Conservation (phyloP, 2,113 vertebrate species). For the Leptocoma aspasia region DNA sequence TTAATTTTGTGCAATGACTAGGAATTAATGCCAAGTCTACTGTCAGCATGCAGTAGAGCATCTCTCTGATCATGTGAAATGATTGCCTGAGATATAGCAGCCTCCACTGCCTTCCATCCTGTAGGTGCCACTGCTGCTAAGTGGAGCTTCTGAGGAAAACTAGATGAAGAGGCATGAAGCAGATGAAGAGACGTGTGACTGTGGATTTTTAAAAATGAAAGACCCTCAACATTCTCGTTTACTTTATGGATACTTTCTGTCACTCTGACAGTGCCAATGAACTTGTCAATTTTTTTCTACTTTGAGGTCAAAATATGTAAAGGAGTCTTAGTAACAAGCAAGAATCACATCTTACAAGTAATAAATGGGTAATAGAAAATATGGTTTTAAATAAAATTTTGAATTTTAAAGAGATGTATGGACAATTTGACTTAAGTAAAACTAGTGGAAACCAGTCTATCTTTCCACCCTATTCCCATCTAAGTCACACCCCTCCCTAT, state of each 20-base stretch:
- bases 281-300: neutral
- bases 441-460: neutral
- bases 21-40: constrained; percentile 57
- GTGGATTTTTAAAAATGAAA: constrained; percentile 16
- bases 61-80: constrained; percentile 42
- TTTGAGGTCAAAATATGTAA: neutral
- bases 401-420: neutral
- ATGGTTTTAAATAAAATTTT: neutral
- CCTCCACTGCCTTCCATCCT: constrained; percentile 47
- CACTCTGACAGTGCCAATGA: neutral
- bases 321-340: neutral
- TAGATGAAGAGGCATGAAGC: constrained; percentile 6
- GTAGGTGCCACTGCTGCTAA: constrained; percentile 66
- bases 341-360: neutral
- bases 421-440: neutral
- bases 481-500: neutral
- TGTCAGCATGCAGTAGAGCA: constrained; percentile 46
- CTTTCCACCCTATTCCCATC: neutral
- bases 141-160: constrained; percentile 45
- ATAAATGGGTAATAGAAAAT: neutral
- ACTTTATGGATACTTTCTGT: neutral
- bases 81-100: constrained; percentile 26
- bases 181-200: neutral
- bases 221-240: neutral
- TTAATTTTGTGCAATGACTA: constrained; percentile 59